These are phyloP conservation scores for Monarcha castaneiventris DNA, from an alignment of 2,113 vertebrate species.

Conservation along the genomic window DNA sequence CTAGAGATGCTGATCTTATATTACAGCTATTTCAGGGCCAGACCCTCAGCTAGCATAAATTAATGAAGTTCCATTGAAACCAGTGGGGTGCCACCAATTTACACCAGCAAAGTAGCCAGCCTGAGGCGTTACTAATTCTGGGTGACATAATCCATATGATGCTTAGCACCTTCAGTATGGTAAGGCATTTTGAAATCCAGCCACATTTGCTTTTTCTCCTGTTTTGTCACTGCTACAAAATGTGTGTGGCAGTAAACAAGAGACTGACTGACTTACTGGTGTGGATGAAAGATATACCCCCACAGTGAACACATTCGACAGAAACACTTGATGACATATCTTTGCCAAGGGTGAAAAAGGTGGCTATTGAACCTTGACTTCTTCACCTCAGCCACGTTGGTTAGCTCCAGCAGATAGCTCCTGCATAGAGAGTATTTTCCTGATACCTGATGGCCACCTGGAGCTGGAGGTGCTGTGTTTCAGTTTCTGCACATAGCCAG, in stretches of 20 bases:
- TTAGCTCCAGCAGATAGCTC: not conserved
- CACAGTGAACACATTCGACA: not conserved
- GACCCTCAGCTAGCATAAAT: not conserved
- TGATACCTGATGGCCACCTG: conserved; percentile 46
- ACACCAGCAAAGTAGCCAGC: not conserved
- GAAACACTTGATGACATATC: not conserved
- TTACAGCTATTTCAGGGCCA: conserved; percentile 12
- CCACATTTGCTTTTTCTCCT: not conserved
- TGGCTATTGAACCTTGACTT: not conserved
- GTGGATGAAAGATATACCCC: not conserved
- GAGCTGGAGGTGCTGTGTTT: conserved; percentile 1
- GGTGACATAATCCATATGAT: not conserved
- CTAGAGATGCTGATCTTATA: not conserved
- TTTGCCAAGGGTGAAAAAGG: not conserved
- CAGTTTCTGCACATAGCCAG: not conserved
- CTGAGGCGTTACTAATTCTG: not conserved
- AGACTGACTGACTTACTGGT: not conserved
- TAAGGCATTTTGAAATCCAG: not conserved
- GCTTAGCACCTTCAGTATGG: not conserved
- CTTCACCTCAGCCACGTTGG: not conserved
- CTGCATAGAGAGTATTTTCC: not conserved
- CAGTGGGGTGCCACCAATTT: not conserved
- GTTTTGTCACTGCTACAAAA: not conserved
- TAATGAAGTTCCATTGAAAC: conserved; percentile 17
- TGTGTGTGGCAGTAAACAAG: not conserved